phyloP scores from a whole-genome alignment of 2,888 invertebrate genomes.

The Glyphotaelius pellucidus region DNA sequence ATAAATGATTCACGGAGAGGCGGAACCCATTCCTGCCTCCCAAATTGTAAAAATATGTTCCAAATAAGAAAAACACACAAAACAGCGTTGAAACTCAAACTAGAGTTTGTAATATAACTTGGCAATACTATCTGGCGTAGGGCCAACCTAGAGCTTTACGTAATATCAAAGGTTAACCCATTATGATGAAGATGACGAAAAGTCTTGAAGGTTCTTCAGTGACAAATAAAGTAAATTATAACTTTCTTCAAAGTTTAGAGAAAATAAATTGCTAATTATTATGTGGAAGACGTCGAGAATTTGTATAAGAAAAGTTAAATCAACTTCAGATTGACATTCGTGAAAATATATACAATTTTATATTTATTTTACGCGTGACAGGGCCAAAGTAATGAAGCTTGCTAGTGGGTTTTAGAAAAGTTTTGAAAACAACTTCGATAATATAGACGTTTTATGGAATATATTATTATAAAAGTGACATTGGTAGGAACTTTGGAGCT shows the following conservation, averaged over 20 bases:
- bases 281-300: neutral
- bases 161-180: neutral
- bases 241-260: neutral
- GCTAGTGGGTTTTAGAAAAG: neutral
- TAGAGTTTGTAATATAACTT: too few relatives aligned
- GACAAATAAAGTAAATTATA: neutral
- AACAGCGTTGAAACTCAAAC: too few relatives aligned
- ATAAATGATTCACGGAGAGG: too few relatives aligned
- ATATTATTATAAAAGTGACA: neutral
- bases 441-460: neutral
- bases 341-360: neutral
- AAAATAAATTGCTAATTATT: neutral
- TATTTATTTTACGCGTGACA: neutral
- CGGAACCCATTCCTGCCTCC: too few relatives aligned
- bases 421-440: neutral
- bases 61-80: too few relatives aligned
- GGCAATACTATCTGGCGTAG: too few relatives aligned
- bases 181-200: neutral
- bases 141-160: neutral
- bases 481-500: neutral
- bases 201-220: neutral
- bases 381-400: neutral
- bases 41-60: too few relatives aligned
- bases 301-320: neutral
- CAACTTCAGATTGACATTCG: neutral